Conservation (phyloP, 2,888 invertebrate species). For the Tenthredo mesomela region DNA sequence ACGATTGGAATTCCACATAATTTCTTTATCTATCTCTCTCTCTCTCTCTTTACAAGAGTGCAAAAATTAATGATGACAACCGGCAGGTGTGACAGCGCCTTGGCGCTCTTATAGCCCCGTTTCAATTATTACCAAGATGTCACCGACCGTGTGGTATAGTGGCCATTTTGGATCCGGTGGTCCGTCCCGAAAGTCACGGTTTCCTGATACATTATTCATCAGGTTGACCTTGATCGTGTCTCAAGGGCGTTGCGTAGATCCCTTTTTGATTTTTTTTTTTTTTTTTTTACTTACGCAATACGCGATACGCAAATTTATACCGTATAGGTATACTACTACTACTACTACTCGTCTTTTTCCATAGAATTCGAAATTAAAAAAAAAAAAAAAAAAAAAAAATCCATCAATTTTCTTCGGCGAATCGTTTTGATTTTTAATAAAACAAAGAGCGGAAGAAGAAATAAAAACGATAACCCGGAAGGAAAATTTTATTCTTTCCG, state of each 20-base stretch:
- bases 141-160: constrained; percentile 29
- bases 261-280: constrained; percentile 34
- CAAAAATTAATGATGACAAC: constrained; percentile 20
- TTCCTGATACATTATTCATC: constrained; percentile 52
- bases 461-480: background rate
- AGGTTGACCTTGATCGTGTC: constrained; percentile 40
- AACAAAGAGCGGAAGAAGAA: too few relatives aligned
- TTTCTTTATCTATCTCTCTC: background rate
- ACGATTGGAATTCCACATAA: background rate
- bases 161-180: constrained; percentile 50
- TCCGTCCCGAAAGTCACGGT: constrained; percentile 51
- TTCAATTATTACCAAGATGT: constrained; percentile 34
- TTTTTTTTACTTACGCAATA: background rate
- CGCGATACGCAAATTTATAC: too few relatives aligned
- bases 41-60: background rate
- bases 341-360: too few relatives aligned
- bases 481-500: too few relatives aligned
- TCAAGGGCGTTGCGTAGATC: constrained; percentile 50
- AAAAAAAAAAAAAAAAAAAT: too few relatives aligned
- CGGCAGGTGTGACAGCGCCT: background rate
- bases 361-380: too few relatives aligned
- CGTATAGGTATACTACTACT: too few relatives aligned
- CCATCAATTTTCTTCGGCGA: too few relatives aligned
- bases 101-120: constrained; percentile 5
- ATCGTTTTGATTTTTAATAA: too few relatives aligned